phyloP scores from a whole-genome alignment of 1,140 invertebrate genomes.

The Drosophila seguyi region DNA sequence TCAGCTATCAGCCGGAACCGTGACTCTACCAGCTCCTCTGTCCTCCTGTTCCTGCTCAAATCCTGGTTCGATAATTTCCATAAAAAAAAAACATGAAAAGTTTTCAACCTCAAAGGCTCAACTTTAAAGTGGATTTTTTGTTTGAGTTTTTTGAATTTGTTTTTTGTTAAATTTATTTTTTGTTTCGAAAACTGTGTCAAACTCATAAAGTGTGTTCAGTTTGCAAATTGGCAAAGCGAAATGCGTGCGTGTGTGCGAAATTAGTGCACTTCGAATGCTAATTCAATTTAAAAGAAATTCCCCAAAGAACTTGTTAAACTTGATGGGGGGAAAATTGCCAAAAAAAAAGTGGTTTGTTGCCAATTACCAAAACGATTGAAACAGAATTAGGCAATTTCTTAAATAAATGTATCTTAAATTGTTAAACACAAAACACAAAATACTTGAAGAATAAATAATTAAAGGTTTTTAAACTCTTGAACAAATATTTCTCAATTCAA shows the following conservation, averaged over 20 bases:
- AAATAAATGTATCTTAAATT: background rate
- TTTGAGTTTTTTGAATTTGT: constrained; percentile 9
- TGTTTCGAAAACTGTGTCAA: constrained; percentile 32
- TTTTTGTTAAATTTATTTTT: too few species aligned
- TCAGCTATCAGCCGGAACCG: constrained; percentile 39
- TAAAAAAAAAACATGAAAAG: constrained; percentile 14
- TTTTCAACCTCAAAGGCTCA: constrained; percentile 24
- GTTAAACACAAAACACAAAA: too few species aligned
- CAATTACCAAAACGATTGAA: background rate
- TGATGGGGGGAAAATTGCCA: background rate
- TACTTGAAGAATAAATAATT: too few species aligned
- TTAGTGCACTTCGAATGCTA: constrained; percentile 34
- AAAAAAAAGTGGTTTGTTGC: constrained; percentile 1
- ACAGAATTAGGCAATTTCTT: background rate
- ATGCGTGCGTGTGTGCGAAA: constrained; percentile 19
- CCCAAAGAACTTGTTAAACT: constrained; percentile 15
- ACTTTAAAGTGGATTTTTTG: constrained; percentile 30
- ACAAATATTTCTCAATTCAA: too few species aligned
- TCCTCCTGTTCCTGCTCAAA: constrained; percentile 9
- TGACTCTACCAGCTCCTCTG: background rate
- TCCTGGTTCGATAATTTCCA: constrained; percentile 26
- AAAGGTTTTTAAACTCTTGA: too few species aligned
- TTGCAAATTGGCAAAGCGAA: constrained; percentile 27
- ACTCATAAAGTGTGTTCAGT: constrained; percentile 20
- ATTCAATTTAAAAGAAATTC: constrained; percentile 29